Evolutionary conservation across 1,140 invertebrate species (phyloP), one percentile per base, ranked within the genome.

Genomic region (Zaprionus tsacasi): DNA sequence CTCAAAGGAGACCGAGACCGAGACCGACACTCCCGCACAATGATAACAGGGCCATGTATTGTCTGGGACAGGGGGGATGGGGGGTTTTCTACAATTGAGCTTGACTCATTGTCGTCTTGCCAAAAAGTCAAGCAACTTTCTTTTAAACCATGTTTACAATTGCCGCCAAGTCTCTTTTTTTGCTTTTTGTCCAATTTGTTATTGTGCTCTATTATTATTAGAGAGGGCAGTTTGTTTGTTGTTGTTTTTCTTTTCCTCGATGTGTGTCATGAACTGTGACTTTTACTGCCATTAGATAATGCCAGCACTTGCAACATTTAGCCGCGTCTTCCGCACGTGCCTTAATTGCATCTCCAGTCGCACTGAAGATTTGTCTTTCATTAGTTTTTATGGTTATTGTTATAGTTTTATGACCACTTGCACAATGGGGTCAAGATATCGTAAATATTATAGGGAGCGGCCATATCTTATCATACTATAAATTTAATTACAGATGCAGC

Each of bases 201-300:
- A 36, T 33, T 68, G 66, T 56, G 35, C 59, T 74, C 75, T 73
- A 43, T 80, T 85, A 43, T 80, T 85, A 83, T 86, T 79, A 87
- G 48, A 57, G 50, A 48, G 27, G 21, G 17, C 36, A 50, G n/a
- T 69, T 48, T 55, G 48, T 30, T 30, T 30, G 27, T 30, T 65
- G 48, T 58, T 52, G 52, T 67, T 54, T 64, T 33, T 48, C 60
- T 73, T 25, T 71, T 48, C 50, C 57, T 33, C 68, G 71, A 57
- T 74, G 78, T 70, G 70, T 73, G 81, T 70, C 83, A 78, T 79
- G 78, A 88, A 89, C 85, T 88, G 78, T 73, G 85, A 83, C 83
- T 78, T 82, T 78, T 52, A 76, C 64, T 72, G 59, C 55, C 57
- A 79, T 89, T 88, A 88, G 71, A 83, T 88, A 89, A 89, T 81